A percentile compares a stretch with the other conserved stretches of the same genome.
Conservation (phyloP, 2,797 vertebrate species). For the Fringilla coelebs region DNA sequence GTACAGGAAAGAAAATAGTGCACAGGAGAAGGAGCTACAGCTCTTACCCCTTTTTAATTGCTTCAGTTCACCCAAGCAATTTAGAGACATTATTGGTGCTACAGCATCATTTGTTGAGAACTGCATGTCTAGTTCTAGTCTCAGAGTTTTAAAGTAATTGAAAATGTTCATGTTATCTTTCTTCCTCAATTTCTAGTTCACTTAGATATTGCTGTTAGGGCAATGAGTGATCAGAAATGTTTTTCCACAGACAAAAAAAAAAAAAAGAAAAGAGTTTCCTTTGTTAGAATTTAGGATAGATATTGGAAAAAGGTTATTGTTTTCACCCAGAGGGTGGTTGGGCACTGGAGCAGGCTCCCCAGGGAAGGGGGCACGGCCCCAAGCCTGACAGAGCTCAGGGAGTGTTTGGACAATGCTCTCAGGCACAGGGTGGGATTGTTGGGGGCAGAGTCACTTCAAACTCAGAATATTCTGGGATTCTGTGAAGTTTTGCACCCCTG, state of each 20-base stretch:
- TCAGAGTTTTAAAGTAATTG: not conserved
- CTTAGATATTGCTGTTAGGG: not conserved
- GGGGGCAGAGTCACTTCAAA: not conserved
- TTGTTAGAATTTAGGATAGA: not conserved
- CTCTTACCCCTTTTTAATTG: not conserved
- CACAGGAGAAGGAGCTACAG: not conserved
- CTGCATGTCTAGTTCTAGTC: not conserved
- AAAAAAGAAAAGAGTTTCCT: not conserved
- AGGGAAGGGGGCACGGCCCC: not conserved
- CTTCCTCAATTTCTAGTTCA: not conserved
- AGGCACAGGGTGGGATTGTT: not conserved
- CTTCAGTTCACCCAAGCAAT: not conserved
- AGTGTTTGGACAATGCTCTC: not conserved
- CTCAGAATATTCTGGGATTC: not conserved
- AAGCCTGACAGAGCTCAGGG: not conserved
- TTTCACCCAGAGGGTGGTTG: not conserved
- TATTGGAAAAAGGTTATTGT: not conserved
- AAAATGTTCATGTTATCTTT: not conserved
- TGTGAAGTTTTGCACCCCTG: not conserved
- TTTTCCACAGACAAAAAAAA: not conserved
- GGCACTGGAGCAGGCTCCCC: not conserved
- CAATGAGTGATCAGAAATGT: not conserved
- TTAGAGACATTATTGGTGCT: not conserved
- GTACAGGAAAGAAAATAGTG: not conserved
- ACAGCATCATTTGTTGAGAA: not conserved